Percentiles rank a stretch among this genome's conserved stretches.
Conservation (phyloP, 2,888 invertebrate genomes). For the Drymonia ruficornis region DNA sequence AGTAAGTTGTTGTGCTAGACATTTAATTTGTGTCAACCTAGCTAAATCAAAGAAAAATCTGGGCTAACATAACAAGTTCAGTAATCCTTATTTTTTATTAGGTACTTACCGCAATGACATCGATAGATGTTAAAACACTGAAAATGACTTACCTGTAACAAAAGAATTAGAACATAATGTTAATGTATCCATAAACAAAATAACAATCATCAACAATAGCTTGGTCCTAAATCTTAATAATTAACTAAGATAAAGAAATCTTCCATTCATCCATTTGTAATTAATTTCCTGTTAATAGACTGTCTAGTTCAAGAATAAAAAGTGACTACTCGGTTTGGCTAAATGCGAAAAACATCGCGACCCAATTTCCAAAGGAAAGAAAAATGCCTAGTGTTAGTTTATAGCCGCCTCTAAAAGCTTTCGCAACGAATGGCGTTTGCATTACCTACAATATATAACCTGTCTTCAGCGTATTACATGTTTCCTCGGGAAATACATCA, state of each 20-base stretch:
- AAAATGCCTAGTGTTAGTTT: slow-evolving; percentile 46
- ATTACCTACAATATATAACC: slow-evolving; percentile 65
- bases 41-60: neutral
- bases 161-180: slow-evolving; percentile 11
- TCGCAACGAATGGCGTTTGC: slow-evolving; percentile 55
- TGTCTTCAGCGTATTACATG: slow-evolving; percentile 62
- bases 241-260: slow-evolving; percentile 8
- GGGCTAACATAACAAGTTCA: neutral
- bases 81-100: neutral
- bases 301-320: slow-evolving; percentile 5
- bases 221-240: neutral
- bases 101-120: slow-evolving; percentile 24
- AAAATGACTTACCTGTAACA: slow-evolving; percentile 34
- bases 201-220: too few species aligned
- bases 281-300: slow-evolving; percentile 6
- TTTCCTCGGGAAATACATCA: slow-evolving; percentile 67
- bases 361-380: slow-evolving; percentile 34
- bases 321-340: slow-evolving; percentile 11
- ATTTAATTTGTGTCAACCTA: too few species aligned
- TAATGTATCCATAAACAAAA: neutral
- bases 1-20: too few species aligned
- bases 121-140: slow-evolving; percentile 1
- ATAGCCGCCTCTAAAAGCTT: slow-evolving; percentile 57
- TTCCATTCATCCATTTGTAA: slow-evolving; percentile 4
- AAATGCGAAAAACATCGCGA: slow-evolving; percentile 29